Conservation (phyloP, 2,797 vertebrate species). For the Manis javanica region DNA sequence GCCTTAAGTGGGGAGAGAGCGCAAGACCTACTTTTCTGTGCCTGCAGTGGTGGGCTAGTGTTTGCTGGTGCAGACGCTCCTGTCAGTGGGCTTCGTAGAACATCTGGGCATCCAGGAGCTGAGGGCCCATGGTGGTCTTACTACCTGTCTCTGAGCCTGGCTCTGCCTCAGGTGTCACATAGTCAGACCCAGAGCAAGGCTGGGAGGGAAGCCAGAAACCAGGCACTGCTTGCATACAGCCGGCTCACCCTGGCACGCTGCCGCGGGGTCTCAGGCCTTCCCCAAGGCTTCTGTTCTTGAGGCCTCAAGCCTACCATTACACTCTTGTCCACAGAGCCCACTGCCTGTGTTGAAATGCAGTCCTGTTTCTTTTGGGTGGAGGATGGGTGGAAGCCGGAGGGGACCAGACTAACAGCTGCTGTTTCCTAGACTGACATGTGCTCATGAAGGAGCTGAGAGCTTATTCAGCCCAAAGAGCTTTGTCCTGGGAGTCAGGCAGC, state of each 20-base stretch:
- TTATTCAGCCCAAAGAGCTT: background rate
- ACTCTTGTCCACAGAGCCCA: background rate
- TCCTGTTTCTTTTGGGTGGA: background rate
- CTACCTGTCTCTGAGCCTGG: background rate
- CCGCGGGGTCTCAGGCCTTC: background rate
- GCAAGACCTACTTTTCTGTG: background rate
- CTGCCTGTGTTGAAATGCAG: background rate
- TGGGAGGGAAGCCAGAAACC: background rate
- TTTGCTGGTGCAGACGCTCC: accelerated
- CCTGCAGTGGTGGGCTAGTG: background rate
- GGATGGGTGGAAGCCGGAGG: background rate
- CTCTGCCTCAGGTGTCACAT: accelerated
- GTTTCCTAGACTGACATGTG: background rate
- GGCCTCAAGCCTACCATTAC: background rate
- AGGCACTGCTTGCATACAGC: too few relatives aligned
- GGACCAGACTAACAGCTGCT: background rate
- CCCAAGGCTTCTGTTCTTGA: background rate
- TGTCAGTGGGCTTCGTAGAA: background rate
- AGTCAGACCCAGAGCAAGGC: background rate
- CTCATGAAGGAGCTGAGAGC: accelerated
- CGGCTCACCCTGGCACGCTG: accelerated
- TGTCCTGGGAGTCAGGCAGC: background rate
- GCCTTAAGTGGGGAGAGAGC: background rate
- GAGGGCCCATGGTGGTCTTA: background rate
- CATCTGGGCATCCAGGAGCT: background rate